Evolutionary conservation across 30 jellyfish, hydroid and myxozoan species (phyloP), one percentile per base, ranked within the genome.

Genomic region (Morbakka virulenta): DNA sequence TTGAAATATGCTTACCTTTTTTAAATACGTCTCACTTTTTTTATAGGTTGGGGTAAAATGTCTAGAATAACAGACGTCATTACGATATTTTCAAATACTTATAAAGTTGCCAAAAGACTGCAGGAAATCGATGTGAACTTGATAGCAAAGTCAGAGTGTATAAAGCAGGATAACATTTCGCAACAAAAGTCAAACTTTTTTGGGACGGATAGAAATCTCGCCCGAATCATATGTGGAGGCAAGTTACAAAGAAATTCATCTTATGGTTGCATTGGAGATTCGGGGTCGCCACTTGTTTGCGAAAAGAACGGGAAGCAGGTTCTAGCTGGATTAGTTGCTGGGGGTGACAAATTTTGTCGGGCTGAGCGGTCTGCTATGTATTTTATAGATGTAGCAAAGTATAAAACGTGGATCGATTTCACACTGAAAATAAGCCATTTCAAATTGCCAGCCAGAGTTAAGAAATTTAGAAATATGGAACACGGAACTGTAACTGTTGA

Each of bases 251-350:
- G 35, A 17, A 72, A 34, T 2, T 17, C 91, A 34, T 52, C 50
- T 83, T 29, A 83, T 1, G 61, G 78, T 34, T 80, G 91, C 52
- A 47, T 67, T 33, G 91, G 91, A n/a, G 91, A 80, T 50, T 80
- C 91, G 2, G 91, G 91, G 30, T 80, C 91, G 71, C 91, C 91
- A 62, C 84, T 80, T 14, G 71, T 70, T 34, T 80, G 91, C 77
- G 34, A 32, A 2, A 9, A 41, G 26, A 12, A 2, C 20, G 13
- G 53, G 4, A 32, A 36, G 36, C 72, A 77, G 3, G 32, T 67
- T 14, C 32, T 80, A 0, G 91, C 91, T 0, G 91, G 91, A 11
- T 67, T 80, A 23, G 77, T 70, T 14, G 48, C 69, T 28, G 91
- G 91, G 63, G 91, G 91, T 23, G 66, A 80, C 52, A 20, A 36